Evolutionary conservation across 64 coral and sea anemone species (phyloP), one percentile per base, ranked within the genome.

Genomic region (Cladopsammia gracilis): DNA sequence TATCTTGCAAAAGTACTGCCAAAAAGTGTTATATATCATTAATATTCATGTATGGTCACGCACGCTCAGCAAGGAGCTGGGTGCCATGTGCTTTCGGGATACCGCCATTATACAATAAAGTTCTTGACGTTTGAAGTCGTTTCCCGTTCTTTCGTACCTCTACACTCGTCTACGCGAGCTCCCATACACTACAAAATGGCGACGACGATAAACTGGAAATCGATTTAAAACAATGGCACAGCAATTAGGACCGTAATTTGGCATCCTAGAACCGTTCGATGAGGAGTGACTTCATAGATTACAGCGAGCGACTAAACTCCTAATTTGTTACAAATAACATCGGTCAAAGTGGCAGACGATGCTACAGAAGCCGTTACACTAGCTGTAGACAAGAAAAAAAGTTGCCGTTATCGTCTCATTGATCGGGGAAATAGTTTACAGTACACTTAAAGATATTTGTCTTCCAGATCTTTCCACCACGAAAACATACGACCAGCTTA

Each of bases 341-440:
- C 9, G 92, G 82, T 47, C 46, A 71, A 71, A 73, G 71, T 94
- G 15, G 85, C 61, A 16, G 48, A 56, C 8, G 85, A 83, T 76
- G 93, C 86, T 13, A 75, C 73, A 18, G 85, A 59, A 64, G 77
- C 60, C 53, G 54, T 42, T 47, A 75, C 62, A 51, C 62, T 48
- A 62, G 93, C 67, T 43, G 93, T 79, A 78, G 78, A 90, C 60
- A 68, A 86, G 50, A 82, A 77, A 86, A 86, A 95, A 95, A 76
- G 87, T 95, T 13, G 93, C 88, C 0, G 72, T 79, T 10, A 77
- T 69, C 0, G 91, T 95, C 11, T 95, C 79, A 62, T 54, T 95
- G 19, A 86, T 95, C 11, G 87, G 93, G 57, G 87, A 91, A 65
- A 71, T 16, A 10, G 64, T 81, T 19, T 92, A 96, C 50, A 92